Evolutionary conservation across 2,113 vertebrate species (phyloP), one percentile per base, ranked within the genome.

Genomic region (Poeciliopsis prolifica): DNA sequence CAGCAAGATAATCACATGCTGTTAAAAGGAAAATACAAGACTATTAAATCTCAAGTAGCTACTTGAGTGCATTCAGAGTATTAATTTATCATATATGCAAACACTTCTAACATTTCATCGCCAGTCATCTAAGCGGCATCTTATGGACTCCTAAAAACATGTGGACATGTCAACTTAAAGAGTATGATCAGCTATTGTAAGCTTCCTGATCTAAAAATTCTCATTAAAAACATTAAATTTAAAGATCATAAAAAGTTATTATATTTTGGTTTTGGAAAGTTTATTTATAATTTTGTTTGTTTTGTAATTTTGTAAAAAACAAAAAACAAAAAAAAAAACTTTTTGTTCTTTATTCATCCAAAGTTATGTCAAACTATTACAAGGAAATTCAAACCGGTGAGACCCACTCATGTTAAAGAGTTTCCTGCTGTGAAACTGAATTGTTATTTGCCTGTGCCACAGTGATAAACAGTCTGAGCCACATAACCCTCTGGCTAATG

Each of bases 1-100:
- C 82, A 84, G 75, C 62, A 81, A 67, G 65, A 69, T 78, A 82
- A 89, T 83, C 83, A 80, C 65, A 82, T 62, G 15, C 68, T 80
- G 66, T 77, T 82, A 74, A 74, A 86, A 42, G 40, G 62, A 79
- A 77, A 79, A 74, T 7, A 67, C 29, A 70, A 67, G 33, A 79
- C 70, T 64, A 79, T 76, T 61, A 31, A 30, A 51, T n/a, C 51
- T 58, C 51, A 48, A 14, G 44, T 6, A 48, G 17, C 17, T 48
- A 17, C 44, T 48, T 19, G 14, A 48, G 5, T 48, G 14, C 44
- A 48, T 48, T 48, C 44, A 48, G 4, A 17, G 44, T 48, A 19
- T 48, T 19, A 48, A 5, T 19, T 48, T 19, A 48, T 48, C 5
- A 19, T 48, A 19, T 48, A 6, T 48, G 44, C 14, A 19, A 17